phyloP scores from a whole-genome alignment of 2,113 vertebrate genomes.

The Rhinichthys klamathensis region DNA sequence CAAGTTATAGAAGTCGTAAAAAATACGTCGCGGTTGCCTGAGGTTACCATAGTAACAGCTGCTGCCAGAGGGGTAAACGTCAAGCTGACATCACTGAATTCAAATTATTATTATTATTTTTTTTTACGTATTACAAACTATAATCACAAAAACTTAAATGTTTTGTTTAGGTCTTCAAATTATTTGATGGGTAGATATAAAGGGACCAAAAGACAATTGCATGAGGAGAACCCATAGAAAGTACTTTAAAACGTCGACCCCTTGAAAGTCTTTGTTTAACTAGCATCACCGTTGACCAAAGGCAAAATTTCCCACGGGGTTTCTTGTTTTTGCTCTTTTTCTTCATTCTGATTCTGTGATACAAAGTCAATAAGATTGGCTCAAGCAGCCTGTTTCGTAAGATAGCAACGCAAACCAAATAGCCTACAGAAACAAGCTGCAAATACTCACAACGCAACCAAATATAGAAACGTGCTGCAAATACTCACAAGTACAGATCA shows the following conservation, averaged over 20 bases:
- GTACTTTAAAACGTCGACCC: neutral
- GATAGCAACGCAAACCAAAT: too few species aligned
- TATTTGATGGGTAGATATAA: neutral
- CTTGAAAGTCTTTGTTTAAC: neutral
- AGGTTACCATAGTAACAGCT: neutral
- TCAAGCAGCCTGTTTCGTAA: constrained; percentile 62
- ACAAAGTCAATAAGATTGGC: neutral
- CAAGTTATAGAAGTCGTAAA: neutral
- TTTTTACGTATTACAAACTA: neutral
- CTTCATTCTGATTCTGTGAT: neutral
- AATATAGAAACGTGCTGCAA: too few species aligned
- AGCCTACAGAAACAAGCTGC: too few species aligned
- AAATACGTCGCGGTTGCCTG: neutral
- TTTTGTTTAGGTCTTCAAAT: neutral
- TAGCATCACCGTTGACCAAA: neutral
- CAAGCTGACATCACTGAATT: neutral
- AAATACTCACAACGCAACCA: too few species aligned
- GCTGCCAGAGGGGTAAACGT: neutral
- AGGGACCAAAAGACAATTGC: neutral
- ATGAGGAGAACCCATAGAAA: neutral
- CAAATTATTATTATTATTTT: neutral
- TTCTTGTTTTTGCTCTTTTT: neutral
- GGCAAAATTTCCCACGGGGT: neutral
- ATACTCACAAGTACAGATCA: too few species aligned
- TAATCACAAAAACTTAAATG: neutral